Evolutionary conservation across 2,797 vertebrate genomes (phyloP).

Genomic region (Margarornis squamiger): DNA sequence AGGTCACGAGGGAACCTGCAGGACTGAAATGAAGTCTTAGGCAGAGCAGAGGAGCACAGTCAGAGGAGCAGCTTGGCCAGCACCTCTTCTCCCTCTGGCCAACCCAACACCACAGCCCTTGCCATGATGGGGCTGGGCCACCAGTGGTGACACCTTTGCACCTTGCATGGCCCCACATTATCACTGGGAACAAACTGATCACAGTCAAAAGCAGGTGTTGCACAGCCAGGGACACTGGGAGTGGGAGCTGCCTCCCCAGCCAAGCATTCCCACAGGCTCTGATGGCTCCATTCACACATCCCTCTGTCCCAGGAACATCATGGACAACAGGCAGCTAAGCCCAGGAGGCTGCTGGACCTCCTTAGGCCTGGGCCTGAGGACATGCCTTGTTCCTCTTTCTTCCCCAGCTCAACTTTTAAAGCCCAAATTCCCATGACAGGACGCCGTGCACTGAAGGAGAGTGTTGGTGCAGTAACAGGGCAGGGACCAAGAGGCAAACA

Average conservation of each 20-base stretch:
- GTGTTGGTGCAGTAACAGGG: background rate
- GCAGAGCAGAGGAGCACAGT: background rate
- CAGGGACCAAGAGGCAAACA: fast-evolving
- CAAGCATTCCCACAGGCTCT: background rate
- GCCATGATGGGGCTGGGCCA: fast-evolving
- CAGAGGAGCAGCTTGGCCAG: background rate
- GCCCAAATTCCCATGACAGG: background rate
- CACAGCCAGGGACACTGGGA: background rate
- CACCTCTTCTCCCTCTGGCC: background rate
- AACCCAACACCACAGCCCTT: background rate
- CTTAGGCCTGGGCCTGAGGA: background rate
- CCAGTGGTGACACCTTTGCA: background rate
- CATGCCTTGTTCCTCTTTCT: background rate
- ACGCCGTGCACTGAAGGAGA: fast-evolving
- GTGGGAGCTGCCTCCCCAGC: background rate
- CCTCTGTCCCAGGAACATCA: background rate
- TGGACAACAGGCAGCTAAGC: background rate
- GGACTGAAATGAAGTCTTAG: background rate
- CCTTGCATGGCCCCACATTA: fast-evolving
- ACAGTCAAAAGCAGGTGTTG: background rate
- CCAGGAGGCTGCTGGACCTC: background rate
- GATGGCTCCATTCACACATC: background rate
- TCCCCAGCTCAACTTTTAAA: background rate
- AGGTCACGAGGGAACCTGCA: background rate
- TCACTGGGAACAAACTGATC: background rate